Conservation (phyloP, 1,140 invertebrate genomes). For the roundworm (Caenorhabditis elegans) region WBcel235 BX284602.5:7743501-7744000, state of each 20-base stretch:
- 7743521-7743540: neutral
- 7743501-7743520: neutral
- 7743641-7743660: neutral
- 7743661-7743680: neutral
- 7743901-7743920: slow-evolving; percentile 28
- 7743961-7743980: slow-evolving; percentile 17
- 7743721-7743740: neutral
- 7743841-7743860: neutral
- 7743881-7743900: slow-evolving; percentile 39
- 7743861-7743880: slow-evolving; percentile 19
- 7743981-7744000: slow-evolving; percentile 14
- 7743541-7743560: neutral
- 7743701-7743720: slow-evolving; percentile 31
- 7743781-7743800: neutral
- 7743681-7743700: slow-evolving; percentile 30
- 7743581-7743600: neutral
- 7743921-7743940: slow-evolving; percentile 23
- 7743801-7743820: slow-evolving; percentile 34
- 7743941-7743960: slow-evolving; percentile 6
- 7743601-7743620: neutral
- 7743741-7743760: neutral
- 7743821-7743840: slow-evolving; percentile 24
- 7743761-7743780: slow-evolving; percentile 10
- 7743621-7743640: neutral
- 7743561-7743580: neutral